phyloP scores from a whole-genome alignment of 2,113 vertebrate species.

The Rhodinocichla rosea region DNA sequence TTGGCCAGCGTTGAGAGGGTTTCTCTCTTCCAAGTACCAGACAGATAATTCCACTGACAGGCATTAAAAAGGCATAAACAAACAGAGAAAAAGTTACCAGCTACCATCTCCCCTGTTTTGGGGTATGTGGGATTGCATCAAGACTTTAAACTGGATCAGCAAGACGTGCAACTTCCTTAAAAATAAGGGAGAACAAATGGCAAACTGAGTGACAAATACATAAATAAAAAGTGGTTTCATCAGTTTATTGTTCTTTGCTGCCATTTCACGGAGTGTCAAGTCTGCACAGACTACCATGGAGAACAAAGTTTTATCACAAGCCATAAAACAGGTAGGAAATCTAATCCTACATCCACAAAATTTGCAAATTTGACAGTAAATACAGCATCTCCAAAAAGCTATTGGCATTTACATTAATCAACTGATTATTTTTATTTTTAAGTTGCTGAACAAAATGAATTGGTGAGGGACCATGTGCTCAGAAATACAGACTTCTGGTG shows the following conservation, averaged over 20 bases:
- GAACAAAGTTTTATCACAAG: not conserved
- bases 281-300: not conserved
- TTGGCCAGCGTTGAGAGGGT: not conserved
- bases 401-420: not conserved
- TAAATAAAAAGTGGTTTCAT: slow-evolving; percentile 22
- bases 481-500: not conserved
- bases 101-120: not conserved
- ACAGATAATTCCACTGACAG: not conserved
- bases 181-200: not conserved
- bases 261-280: not conserved
- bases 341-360: not conserved
- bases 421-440: not conserved
- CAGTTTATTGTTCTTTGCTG: slow-evolving; percentile 49
- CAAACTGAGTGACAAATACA: not conserved
- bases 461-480: not conserved
- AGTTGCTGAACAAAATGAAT: not conserved
- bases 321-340: not conserved
- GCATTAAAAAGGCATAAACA: not conserved
- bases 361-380: not conserved
- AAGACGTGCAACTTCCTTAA: not conserved
- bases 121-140: not conserved
- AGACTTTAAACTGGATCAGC: not conserved
- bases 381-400: not conserved
- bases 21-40: not conserved
- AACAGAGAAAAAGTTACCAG: not conserved